Percentiles rank a stretch among this genome's conserved stretches.
phyloP scores from a whole-genome alignment of 2,113 vertebrate genomes.

The Vimba vimba region DNA sequence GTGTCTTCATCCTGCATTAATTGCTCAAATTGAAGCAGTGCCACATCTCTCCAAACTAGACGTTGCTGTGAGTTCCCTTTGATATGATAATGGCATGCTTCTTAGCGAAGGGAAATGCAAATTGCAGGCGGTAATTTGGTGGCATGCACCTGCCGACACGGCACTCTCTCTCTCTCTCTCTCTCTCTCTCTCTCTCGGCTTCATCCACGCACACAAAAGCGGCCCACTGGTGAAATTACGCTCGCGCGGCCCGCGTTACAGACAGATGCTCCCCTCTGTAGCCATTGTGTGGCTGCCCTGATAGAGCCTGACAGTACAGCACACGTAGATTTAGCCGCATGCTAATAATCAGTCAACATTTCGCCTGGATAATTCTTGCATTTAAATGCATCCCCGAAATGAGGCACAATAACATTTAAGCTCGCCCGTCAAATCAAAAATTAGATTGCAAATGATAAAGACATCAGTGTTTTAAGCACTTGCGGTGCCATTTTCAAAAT shows the following conservation, averaged over 20 bases:
- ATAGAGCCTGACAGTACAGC: conserved; percentile 81
- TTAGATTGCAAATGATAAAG: neutral
- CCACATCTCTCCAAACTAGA: conserved; percentile 98
- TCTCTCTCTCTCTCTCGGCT: conserved; percentile 57
- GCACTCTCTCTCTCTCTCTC: conserved; percentile 83
- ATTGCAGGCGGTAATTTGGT: conserved; percentile 98
- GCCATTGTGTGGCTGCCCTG: conserved; percentile 84
- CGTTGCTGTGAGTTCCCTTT: conserved; percentile 95
- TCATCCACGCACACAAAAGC: conserved; percentile 81
- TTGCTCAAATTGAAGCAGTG: conserved; percentile 99
- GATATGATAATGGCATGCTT: conserved; percentile 99
- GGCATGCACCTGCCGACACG: conserved; percentile 98
- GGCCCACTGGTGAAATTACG: conserved; percentile 87
- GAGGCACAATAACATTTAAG: conserved; percentile 25
- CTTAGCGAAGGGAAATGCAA: conserved; percentile 99
- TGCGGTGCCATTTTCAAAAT: conserved; percentile 24
- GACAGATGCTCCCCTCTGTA: conserved; percentile 87
- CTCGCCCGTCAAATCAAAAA: conserved; percentile 25
- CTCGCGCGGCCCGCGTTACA: conserved; percentile 82
- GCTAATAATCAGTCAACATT: conserved; percentile 84
- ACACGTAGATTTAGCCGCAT: conserved; percentile 75
- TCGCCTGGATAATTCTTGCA: conserved; percentile 73
- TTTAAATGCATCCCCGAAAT: conserved; percentile 50
- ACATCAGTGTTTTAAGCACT: conserved; percentile 11
- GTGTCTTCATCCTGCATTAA: conserved; percentile 99